Conservation (phyloP, 1,140 invertebrate species). For the Pseudobourletiella spinata region DNA sequence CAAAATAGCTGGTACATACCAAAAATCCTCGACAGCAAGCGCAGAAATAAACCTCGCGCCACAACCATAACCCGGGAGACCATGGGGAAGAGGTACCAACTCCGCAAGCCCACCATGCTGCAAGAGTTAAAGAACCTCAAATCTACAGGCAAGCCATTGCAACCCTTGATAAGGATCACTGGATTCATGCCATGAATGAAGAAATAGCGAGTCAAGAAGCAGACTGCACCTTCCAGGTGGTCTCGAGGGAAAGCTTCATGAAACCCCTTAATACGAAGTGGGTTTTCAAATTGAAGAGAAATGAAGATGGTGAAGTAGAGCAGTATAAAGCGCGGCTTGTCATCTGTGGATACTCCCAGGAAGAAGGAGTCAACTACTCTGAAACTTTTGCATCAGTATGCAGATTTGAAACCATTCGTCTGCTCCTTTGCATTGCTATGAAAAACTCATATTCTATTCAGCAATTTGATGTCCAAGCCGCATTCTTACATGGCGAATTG, state of each 20-base stretch:
- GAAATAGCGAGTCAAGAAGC: constrained; percentile 6
- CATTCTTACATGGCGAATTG: constrained; percentile 40
- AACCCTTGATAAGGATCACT: background rate
- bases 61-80: no score
- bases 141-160: constrained; percentile 7
- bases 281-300: constrained; percentile 30
- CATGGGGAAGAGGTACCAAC: no score
- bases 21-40: no score
- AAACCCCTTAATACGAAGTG: constrained; percentile 30
- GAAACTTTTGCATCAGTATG: constrained; percentile 40
- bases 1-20: no score
- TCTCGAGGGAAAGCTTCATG: constrained; percentile 5
- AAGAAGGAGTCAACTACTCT: constrained; percentile 35
- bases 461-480: constrained; percentile 41
- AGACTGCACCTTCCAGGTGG: constrained; percentile 18
- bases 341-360: constrained; percentile 35
- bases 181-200: constrained; percentile 4
- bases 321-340: constrained; percentile 32
- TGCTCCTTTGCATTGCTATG: constrained; percentile 40
- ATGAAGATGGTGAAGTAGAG: background rate
- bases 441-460: no score
- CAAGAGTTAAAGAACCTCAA: background rate
- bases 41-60: no score
- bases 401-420: constrained; percentile 38
- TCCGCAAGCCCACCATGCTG: no score